These are phyloP conservation scores for Raphicerus campestris DNA, from an alignment of 2,113 vertebrate genomes.

Conservation along the genomic window DNA sequence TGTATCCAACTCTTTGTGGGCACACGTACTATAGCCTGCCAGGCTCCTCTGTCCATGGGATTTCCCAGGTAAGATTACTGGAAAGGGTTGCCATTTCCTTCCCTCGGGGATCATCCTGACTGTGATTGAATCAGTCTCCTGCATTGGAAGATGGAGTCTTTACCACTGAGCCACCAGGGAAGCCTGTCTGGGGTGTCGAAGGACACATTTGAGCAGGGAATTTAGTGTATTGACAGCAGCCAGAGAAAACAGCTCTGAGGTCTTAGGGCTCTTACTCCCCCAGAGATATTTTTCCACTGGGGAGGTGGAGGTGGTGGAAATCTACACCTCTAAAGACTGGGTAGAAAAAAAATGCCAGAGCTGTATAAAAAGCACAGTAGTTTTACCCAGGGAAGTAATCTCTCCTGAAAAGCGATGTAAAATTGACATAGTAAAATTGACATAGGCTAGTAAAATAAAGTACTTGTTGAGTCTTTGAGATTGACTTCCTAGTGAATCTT, in stretches of 20 bases:
- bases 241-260: background rate
- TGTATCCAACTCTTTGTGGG: too few species aligned
- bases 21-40: too few species aligned
- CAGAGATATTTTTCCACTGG: background rate
- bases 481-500: too few species aligned
- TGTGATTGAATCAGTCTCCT: too few species aligned
- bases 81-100: too few species aligned
- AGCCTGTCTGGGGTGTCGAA: background rate
- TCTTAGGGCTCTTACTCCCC: rapidly evolving
- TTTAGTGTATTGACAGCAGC: background rate
- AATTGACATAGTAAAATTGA: too few species aligned
- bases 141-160: background rate
- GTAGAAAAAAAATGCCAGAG: background rate
- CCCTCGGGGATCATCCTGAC: too few species aligned
- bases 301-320: background rate
- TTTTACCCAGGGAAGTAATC: background rate
- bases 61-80: too few species aligned
- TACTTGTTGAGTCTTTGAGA: background rate
- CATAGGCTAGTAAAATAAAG: background rate
- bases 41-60: too few species aligned
- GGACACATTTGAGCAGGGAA: background rate
- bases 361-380: background rate
- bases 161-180: background rate
- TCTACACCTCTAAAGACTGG: background rate
- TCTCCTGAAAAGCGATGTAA: background rate